Base-by-base conservation (phyloP, 2,797 vertebrate genomes). In the Falco biarmicus region DNA sequence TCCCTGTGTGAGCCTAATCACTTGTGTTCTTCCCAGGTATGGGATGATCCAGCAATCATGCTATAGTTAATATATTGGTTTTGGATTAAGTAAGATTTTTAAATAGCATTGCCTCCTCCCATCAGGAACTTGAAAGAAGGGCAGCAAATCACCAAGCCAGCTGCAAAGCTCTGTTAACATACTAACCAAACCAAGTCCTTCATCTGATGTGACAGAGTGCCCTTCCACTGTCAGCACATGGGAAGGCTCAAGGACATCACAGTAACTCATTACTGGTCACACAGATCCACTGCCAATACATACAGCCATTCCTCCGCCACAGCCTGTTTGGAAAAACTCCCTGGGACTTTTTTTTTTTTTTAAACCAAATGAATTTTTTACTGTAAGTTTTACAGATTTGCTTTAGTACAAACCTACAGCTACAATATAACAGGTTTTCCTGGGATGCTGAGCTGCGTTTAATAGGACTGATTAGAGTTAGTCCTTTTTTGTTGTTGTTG, bases 131-230 rank as follows among this genome's bases (percentile, higher is more conserved):
- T 39, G 17, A 54, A 17, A 69, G 43, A 50, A 19, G 50, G 34
- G 45, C 31, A 86, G 39, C 31, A 57, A 53, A 77, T 24, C 41
- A 24, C 22, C 32, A 70, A 54, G 39, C 31, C 51, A 56, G 21
- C 50, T 84, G 34, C 39, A 70, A 66, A n/a, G 63, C 37, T 87
- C 25, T 60, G 34, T 17, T 29, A 70, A 60, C 21, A 20, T 2
- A 25, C 20, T 32, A 22, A 79, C 26, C 45, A 37, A 78, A 15
- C 6, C 51, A 80, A 87, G 29, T 18, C 60, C 39, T 37, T 60
- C 22, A 15, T 1, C 0, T 0, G 37, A 22, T 8, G 31, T 1
- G 6, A 43, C 3, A 15, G 29, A 37, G 6, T 18, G 25, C 53
- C 50, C 45, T 63, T 51, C 64, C 25, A 13, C 39, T 15, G 43